phyloP scores from a whole-genome alignment of 2,797 vertebrate genomes.

The Mastacembelus armatus region DNA sequence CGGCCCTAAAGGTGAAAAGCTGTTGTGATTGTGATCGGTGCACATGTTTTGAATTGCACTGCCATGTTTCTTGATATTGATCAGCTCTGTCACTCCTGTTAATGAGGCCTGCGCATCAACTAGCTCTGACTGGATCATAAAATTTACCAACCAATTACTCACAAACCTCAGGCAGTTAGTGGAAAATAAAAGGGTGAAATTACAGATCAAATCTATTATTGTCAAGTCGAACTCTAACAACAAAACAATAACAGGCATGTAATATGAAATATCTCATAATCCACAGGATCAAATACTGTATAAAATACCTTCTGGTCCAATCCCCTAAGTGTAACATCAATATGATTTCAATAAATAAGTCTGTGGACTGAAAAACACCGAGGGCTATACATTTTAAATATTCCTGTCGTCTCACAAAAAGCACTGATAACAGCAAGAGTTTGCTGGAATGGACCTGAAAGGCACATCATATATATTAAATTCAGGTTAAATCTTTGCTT shows the following conservation, averaged over 20 bases:
- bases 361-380: slow-evolving; percentile 11
- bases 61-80: slow-evolving; percentile 22
- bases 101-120: slow-evolving; percentile 37
- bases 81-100: slow-evolving; percentile 22
- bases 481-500: background rate
- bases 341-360: slow-evolving; percentile 39
- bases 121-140: slow-evolving; percentile 31
- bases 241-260: slow-evolving; percentile 5
- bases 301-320: background rate
- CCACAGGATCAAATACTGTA: slow-evolving; percentile 8
- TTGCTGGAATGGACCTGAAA: slow-evolving; percentile 14
- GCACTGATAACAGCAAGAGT: background rate
- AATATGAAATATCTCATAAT: slow-evolving; percentile 24
- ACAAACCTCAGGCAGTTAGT: slow-evolving; percentile 16
- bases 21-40: background rate
- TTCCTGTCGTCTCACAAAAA: background rate
- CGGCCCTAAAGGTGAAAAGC: background rate
- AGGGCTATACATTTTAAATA: slow-evolving; percentile 18
- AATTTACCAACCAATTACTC: slow-evolving; percentile 42
- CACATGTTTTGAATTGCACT: background rate
- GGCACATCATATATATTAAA: background rate
- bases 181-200: slow-evolving; percentile 39
- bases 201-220: slow-evolving; percentile 38
- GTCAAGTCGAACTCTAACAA: slow-evolving; percentile 15
- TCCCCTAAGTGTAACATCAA: slow-evolving; percentile 25